A percentile compares a stretch with the other conserved stretches of the same genome.
Conservation (phyloP, 1,140 invertebrate genomes). For the Trachymyrmex cornetzi region DNA sequence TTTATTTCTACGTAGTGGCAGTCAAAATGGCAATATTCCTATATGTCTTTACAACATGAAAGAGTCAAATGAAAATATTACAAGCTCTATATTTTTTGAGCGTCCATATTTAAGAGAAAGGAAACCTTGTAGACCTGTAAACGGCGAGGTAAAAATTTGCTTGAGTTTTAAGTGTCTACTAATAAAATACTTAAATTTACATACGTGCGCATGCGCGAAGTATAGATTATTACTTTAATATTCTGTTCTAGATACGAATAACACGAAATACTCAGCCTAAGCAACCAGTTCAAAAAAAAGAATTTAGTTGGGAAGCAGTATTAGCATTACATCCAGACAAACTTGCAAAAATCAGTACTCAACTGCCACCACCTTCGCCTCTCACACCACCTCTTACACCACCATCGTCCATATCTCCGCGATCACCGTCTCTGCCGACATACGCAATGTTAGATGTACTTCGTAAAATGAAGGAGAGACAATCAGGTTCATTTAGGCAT, state of each 20-base stretch:
- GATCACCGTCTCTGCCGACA: conserved; percentile 83
- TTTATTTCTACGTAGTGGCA: conserved; percentile 78
- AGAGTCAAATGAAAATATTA: conserved; percentile 83
- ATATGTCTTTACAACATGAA: conserved; percentile 76
- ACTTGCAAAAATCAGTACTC: conserved; percentile 84
- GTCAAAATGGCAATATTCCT: conserved; percentile 75
- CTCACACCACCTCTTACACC: conserved; percentile 83
- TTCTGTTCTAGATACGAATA: conserved; percentile 80
- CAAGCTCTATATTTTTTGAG: conserved; percentile 73
- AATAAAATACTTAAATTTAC: not conserved
- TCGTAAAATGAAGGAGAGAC: conserved; percentile 84
- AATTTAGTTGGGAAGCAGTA: conserved; percentile 85
- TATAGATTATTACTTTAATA: conserved; percentile 4
- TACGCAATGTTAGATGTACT: conserved; percentile 87
- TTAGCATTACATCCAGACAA: conserved; percentile 85
- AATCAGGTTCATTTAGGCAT: conserved; percentile 76
- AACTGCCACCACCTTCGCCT: conserved; percentile 75
- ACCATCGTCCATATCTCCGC: conserved; percentile 75
- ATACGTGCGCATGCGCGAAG: not conserved
- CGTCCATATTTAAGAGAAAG: conserved; percentile 82
- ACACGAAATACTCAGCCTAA: conserved; percentile 82
- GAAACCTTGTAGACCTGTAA: conserved; percentile 84
- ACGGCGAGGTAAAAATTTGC: conserved; percentile 81
- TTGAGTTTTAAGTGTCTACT: not conserved
- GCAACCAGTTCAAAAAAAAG: conserved; percentile 71